A percentile compares a stretch with the other conserved stretches of the same genome.
Evolutionary conservation across 2,797 vertebrate species (phyloP).

Genomic region (Urosaurus nigricauda): DNA sequence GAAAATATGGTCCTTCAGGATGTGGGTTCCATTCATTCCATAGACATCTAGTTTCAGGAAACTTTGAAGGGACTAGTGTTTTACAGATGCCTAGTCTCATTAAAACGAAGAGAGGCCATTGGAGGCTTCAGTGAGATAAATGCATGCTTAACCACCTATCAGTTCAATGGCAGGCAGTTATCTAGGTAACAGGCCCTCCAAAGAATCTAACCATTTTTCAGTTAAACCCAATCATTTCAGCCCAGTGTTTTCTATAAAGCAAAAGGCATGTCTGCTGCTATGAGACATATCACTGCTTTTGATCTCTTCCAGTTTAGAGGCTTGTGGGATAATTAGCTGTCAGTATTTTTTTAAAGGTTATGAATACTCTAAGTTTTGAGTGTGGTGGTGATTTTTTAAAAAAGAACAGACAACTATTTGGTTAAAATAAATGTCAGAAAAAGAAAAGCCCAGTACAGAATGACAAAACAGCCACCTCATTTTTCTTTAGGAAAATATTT

Average conservation of each 20-base stretch:
- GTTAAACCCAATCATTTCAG: not conserved
- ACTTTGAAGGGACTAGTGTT: not conserved
- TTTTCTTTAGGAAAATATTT: slow-evolving; percentile 85
- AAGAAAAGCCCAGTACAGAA: not conserved
- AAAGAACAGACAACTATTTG: slow-evolving; percentile 21
- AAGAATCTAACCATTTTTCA: not conserved
- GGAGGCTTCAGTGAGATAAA: not conserved
- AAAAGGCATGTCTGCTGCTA: slow-evolving; percentile 10
- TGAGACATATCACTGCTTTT: slow-evolving; percentile 4
- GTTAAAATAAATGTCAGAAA: not conserved
- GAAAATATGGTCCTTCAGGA: too few species aligned
- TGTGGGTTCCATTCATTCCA: not conserved
- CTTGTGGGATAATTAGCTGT: not conserved
- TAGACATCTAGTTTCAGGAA: not conserved
- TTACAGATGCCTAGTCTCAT: not conserved
- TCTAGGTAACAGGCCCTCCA: not conserved
- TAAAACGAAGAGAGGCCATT: not conserved
- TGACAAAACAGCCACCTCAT: slow-evolving; percentile 44
- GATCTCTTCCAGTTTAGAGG: slow-evolving; percentile 6
- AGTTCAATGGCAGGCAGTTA: not conserved
- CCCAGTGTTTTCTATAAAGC: slow-evolving; percentile 1
- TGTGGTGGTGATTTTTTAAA: not conserved
- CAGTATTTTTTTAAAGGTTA: rapidly evolving
- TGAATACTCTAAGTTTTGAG: not conserved
- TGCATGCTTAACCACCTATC: not conserved